These are phyloP conservation scores for Pseudopodoces humilis DNA, from an alignment of 2,113 vertebrate genomes.

Conservation along the genomic window DNA sequence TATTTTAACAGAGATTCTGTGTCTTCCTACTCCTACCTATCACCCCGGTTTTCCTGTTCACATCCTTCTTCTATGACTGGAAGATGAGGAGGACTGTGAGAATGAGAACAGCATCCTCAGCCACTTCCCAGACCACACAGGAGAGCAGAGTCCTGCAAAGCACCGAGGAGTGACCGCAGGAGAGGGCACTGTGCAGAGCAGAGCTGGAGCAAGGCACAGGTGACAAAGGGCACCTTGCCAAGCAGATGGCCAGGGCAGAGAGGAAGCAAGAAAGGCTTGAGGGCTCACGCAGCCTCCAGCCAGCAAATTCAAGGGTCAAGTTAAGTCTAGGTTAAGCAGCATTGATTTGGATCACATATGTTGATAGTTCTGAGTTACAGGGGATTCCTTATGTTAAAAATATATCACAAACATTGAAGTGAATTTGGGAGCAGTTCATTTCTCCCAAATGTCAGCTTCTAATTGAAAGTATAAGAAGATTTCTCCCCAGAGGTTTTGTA, in stretches of 20 bases:
- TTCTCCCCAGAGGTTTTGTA: not conserved
- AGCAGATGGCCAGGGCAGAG: not conserved
- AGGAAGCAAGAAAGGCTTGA: not conserved
- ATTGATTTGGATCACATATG: not conserved
- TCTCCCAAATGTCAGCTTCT: not conserved
- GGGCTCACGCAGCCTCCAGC: not conserved
- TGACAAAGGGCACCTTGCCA: not conserved
- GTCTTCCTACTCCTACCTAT: not conserved
- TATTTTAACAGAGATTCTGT: not conserved
- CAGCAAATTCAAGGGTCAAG: not conserved
- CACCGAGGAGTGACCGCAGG: not conserved
- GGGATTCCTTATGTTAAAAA: not conserved
- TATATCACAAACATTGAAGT: not conserved
- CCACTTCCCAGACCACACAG: not conserved
- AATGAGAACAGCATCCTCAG: not conserved
- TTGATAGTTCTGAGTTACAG: not conserved
- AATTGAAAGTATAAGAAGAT: not conserved
- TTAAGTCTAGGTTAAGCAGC: not conserved
- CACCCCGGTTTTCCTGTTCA: not conserved
- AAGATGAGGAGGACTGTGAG: not conserved
- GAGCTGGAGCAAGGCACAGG: not conserved
- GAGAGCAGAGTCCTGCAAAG: not conserved
- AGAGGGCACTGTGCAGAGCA: rapidly evolving
- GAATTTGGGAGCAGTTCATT: not conserved
- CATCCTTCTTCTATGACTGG: not conserved